Conservation (phyloP, 2,888 invertebrate species). For the Xestia rhomboidea region DNA sequence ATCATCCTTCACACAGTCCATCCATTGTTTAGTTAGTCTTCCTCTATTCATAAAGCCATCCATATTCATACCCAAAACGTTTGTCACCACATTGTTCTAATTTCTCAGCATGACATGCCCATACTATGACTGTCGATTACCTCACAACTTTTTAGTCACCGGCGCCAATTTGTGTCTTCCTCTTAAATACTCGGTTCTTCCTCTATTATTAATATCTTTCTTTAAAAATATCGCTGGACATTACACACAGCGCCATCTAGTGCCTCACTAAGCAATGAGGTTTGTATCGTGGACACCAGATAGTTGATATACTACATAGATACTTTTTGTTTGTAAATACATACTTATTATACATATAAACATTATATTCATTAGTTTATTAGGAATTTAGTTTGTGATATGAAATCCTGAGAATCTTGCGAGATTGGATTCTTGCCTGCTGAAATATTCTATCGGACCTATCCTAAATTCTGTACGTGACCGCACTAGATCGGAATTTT, state of each 20-base stretch:
- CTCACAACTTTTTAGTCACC: not conserved
- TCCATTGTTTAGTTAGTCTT: not conserved
- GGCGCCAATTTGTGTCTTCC: not conserved
- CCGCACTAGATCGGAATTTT: conserved; percentile 29
- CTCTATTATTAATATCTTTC: not conserved
- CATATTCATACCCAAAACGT: not conserved
- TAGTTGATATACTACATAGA: too few species aligned
- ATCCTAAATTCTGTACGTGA: conserved; percentile 40
- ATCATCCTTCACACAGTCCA: not conserved
- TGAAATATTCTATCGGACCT: conserved; percentile 37
- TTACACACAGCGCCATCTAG: too few species aligned
- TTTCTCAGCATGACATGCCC: not conserved
- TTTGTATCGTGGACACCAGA: too few species aligned
- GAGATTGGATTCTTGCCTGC: conserved; percentile 38
- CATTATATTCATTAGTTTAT: conserved; percentile 2
- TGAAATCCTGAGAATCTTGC: conserved; percentile 1
- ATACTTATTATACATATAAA: too few species aligned
- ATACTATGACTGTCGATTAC: not conserved
- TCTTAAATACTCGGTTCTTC: not conserved
- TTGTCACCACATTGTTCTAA: not conserved
- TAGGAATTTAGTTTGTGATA: conserved; percentile 25
- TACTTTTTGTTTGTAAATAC: too few species aligned
- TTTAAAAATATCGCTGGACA: too few species aligned
- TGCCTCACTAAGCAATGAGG: too few species aligned
- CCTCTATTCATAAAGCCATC: not conserved